Base-by-base conservation (phyloP, 2,797 vertebrate genomes). In the Serranus cabrilla region DNA sequence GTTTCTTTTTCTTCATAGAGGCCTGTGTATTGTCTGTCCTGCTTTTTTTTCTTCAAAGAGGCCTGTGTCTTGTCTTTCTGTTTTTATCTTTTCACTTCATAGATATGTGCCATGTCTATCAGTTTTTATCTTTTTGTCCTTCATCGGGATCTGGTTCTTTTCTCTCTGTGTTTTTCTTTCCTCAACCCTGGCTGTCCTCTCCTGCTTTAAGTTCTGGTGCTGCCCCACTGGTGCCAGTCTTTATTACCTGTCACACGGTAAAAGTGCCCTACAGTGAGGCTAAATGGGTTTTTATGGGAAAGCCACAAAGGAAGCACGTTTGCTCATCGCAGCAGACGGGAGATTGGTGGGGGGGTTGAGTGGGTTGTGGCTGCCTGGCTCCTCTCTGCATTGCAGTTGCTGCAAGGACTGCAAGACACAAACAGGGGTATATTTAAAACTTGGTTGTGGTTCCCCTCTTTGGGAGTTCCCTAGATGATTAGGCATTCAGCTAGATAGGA, bases 351-450 rank as follows among this genome's bases (percentile, higher is more conserved):
- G 43, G 31, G 64, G 58, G 27, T 60, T 62, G 61, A 13, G 72
- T 11, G 67, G 47, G 47, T 47, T 70, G 72, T 51, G 67, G 68
- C 62, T 66, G 80, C 54, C 61, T 74, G 61, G n/a, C 62, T 86
- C 14, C 52, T 80, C 83, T 78, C 88, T 87, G 85, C 86, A 88
- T 69, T 88, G 86, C 88, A 85, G 88, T 82, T 83, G 37, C 77
- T 62, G 61, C 72, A 61, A 76, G 55, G 40, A 79, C 74, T 83
- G 77, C 77, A 84, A 80, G 59, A 83, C 57, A 61, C 57, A 78
- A 61, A 66, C 66, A 57, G 14, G 21, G 20, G 40, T 59, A 31
- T 71, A 58, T 76, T 37, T 70, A 63, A 78, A 67, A 54, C 40
- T 21, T 56, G 1, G 49, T 11, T 21, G 64, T 49, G 49, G 69